Evolutionary conservation across 2,797 vertebrate species (phyloP).

Genomic region (Chaenodraco wilsoni): DNA sequence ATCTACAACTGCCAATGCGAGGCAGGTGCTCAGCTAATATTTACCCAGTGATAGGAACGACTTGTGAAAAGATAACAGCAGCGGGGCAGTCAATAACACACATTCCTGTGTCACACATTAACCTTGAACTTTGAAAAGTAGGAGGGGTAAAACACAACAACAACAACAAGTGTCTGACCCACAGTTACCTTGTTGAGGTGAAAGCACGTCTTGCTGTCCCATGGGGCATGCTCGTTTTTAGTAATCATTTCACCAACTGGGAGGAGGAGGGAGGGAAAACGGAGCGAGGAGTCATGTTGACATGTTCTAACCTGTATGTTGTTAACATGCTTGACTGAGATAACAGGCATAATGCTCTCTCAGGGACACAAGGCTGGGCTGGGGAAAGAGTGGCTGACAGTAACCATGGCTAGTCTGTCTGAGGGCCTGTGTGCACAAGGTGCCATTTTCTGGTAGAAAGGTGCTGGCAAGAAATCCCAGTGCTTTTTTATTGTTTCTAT

Average conservation of each 20-base stretch:
- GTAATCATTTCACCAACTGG: slow-evolving; percentile 60
- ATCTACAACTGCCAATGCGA: slow-evolving; percentile 20
- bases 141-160: slow-evolving; percentile 29
- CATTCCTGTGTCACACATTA: slow-evolving; percentile 50
- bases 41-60: slow-evolving; percentile 56
- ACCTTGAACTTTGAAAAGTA: slow-evolving; percentile 46
- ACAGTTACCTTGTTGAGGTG: slow-evolving; percentile 47
- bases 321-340: slow-evolving; percentile 46
- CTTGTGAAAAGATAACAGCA: slow-evolving; percentile 55
- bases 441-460: too few species aligned
- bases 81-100: slow-evolving; percentile 33
- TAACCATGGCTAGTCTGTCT: not conserved
- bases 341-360: slow-evolving; percentile 20
- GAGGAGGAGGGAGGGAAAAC: slow-evolving; percentile 11
- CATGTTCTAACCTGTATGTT: slow-evolving; percentile 62
- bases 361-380: slow-evolving; percentile 5
- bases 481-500: too few species aligned
- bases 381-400: not conserved
- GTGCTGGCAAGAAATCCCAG: too few species aligned
- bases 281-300: slow-evolving; percentile 16
- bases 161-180: slow-evolving; percentile 40
- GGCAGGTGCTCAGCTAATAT: slow-evolving; percentile 64
- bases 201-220: slow-evolving; percentile 37
- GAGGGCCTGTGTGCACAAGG: too few species aligned
- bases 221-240: slow-evolving; percentile 49